These are phyloP conservation scores for Gastrophryne carolinensis DNA, from an alignment of 2,797 vertebrate species.

Conservation along the genomic window DNA sequence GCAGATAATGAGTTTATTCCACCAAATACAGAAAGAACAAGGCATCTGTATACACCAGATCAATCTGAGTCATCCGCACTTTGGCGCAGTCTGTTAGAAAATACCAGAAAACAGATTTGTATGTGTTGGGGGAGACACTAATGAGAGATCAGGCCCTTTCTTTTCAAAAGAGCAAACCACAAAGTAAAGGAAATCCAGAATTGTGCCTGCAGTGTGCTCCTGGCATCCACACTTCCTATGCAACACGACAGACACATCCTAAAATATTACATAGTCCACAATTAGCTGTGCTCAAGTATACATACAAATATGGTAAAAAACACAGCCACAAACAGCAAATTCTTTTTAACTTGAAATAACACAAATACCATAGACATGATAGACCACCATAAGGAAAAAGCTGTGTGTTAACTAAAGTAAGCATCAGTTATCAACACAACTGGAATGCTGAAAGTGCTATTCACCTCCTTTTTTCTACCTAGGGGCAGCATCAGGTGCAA, in stretches of 20 bases:
- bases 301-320: conserved; percentile 2
- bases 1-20: not conserved
- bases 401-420: no score
- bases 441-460: no score
- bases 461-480: no score
- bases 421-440: no score
- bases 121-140: not conserved
- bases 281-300: not conserved
- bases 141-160: not conserved
- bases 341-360: no score
- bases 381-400: no score
- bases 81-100: not conserved
- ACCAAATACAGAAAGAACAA: not conserved
- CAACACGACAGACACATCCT: not conserved
- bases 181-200: not conserved
- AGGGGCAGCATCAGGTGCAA: no score
- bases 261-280: not conserved
- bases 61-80: not conserved
- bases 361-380: no score
- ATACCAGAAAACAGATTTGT: conserved; percentile 10
- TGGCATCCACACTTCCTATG: not conserved
- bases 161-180: conserved; percentile 5
- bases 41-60: not conserved
- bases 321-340: no score
- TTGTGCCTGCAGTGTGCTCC: not conserved